These are phyloP conservation scores for Callimorpha dominula DNA, from an alignment of 2,888 invertebrate genomes.

Conservation along the genomic window DNA sequence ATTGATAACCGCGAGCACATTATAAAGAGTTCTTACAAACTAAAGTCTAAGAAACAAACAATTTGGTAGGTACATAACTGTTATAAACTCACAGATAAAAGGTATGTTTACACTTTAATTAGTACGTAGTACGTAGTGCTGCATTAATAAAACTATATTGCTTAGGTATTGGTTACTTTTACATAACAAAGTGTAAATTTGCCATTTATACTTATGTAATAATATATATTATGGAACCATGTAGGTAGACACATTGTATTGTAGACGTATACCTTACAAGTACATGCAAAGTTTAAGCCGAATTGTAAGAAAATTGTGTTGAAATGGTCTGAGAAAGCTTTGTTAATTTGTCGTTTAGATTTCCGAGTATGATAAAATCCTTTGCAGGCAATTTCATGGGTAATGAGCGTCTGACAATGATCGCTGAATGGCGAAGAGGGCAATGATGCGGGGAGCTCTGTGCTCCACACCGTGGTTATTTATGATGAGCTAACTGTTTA, in stretches of 20 bases:
- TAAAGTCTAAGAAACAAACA: too few species aligned
- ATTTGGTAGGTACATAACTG: not conserved
- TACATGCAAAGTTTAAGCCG: not conserved
- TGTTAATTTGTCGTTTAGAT: constrained; percentile 50
- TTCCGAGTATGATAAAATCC: constrained; percentile 60
- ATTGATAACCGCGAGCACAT: too few species aligned
- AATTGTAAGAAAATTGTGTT: constrained; percentile 30
- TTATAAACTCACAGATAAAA: not conserved
- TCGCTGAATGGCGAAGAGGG: constrained; percentile 49
- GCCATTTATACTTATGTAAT: not conserved
- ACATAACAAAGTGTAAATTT: not conserved
- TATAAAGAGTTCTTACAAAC: too few species aligned
- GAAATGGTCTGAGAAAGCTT: constrained; percentile 35
- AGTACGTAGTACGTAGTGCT: not conserved
- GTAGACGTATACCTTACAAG: not conserved
- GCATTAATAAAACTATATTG: not conserved
- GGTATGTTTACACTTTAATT: not conserved
- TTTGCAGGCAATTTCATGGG: constrained; percentile 78
- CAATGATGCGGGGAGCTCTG: constrained; percentile 47
- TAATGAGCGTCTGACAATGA: constrained; percentile 76
- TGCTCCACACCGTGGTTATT: constrained; percentile 58
- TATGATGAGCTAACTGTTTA: constrained; percentile 61
- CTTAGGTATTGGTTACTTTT: too few species aligned
- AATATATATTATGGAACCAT: not conserved
- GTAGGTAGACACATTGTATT: not conserved